These are phyloP conservation scores for Antidorcas marsupialis DNA, from an alignment of 2,113 vertebrate species.

Conservation along the genomic window DNA sequence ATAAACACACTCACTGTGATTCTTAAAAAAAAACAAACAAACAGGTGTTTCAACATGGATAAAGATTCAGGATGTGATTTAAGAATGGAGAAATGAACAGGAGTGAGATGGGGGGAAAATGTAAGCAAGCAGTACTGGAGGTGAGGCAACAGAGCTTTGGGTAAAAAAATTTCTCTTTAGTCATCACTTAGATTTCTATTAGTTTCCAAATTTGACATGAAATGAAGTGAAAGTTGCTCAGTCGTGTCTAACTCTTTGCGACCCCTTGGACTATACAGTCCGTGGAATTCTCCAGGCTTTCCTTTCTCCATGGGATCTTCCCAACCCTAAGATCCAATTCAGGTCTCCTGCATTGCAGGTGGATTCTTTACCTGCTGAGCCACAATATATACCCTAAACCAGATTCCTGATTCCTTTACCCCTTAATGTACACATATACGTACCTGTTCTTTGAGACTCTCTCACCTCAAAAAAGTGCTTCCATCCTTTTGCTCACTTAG, in stretches of 20 bases:
- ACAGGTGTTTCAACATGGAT: no score
- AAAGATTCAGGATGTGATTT: no score
- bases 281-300: not conserved
- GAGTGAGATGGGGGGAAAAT: no score
- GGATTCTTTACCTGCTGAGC: not conserved
- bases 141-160: no score
- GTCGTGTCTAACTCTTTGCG: not conserved
- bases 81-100: no score
- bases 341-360: not conserved
- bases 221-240: not conserved
- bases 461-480: not conserved
- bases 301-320: not conserved
- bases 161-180: no score
- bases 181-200: not conserved
- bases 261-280: not conserved
- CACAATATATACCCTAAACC: not conserved
- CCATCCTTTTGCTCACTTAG: not conserved
- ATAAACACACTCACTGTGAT: no score
- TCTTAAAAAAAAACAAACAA: no score
- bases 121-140: no score
- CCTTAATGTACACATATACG: not conserved
- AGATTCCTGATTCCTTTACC: not conserved
- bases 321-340: not conserved
- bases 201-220: not conserved
- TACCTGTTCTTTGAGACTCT: not conserved